Percentiles rank a stretch among this genome's conserved stretches.
phyloP scores from a whole-genome alignment of 1,140 invertebrate species.

The Scylla paramamosain region DNA sequence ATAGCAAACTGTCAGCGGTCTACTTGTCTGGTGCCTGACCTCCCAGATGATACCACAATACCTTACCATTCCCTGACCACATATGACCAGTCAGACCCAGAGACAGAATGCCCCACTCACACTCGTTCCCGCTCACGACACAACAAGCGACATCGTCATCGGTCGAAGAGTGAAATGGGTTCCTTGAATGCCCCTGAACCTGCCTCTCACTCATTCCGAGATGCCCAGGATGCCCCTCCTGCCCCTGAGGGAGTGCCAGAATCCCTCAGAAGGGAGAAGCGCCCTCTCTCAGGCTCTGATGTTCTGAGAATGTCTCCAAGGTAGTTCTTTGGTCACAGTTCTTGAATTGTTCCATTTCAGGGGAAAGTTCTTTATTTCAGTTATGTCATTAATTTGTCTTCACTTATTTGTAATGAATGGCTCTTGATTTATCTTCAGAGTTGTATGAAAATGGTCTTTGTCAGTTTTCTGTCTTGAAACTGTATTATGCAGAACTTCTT shows the following conservation, averaged over 20 bases:
- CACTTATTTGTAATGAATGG: conserved; percentile 34
- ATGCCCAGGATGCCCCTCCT: conserved; percentile 63
- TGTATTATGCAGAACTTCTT: background rate
- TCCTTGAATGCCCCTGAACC: conserved; percentile 63
- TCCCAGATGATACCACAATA: conserved; percentile 64
- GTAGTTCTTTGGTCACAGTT: conserved; percentile 75
- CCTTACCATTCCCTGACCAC: conserved; percentile 63
- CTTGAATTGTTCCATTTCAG: conserved; percentile 55
- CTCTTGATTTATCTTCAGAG: conserved; percentile 16
- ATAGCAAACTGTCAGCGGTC: conserved; percentile 63
- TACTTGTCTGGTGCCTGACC: conserved; percentile 69
- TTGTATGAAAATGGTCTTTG: conserved; percentile 37
- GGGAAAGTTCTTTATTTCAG: conserved; percentile 33
- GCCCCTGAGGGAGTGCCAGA: conserved; percentile 63
- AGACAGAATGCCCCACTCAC: conserved; percentile 42
- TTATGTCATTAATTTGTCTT: background rate
- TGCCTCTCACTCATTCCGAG: conserved; percentile 62
- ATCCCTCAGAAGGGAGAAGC: conserved; percentile 80
- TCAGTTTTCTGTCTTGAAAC: conserved; percentile 25
- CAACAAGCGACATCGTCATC: conserved; percentile 64
- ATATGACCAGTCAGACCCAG: conserved; percentile 66
- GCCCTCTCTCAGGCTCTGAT: conserved; percentile 78
- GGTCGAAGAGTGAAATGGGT: conserved; percentile 61
- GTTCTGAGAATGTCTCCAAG: conserved; percentile 79
- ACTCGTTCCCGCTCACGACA: conserved; percentile 61